These are phyloP conservation scores for Acanthochromis polyacanthus DNA, from an alignment of 2,113 vertebrate species.

Conservation along the genomic window DNA sequence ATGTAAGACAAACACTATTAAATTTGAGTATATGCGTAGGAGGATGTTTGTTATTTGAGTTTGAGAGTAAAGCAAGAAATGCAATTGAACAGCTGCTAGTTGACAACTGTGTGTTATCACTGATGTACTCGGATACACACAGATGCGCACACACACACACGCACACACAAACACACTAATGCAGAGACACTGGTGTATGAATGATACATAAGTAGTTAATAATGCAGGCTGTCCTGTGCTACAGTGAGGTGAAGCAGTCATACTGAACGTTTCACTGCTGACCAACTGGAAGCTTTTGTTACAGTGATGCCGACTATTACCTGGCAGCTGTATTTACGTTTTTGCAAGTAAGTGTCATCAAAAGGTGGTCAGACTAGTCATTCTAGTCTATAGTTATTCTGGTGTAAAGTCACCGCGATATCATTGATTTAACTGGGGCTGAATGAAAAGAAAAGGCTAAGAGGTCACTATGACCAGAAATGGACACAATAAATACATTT, in stretches of 20 bases:
- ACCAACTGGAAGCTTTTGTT: constrained; percentile 38
- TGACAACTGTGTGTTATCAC: constrained; percentile 43
- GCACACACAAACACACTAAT: constrained; percentile 28
- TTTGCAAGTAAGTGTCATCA: constrained; percentile 5
- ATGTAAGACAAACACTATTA: constrained; percentile 28
- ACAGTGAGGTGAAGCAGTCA: constrained; percentile 55
- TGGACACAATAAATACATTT: no score
- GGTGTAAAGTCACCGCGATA: neutral
- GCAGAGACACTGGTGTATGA: constrained; percentile 55
- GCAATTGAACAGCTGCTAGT: constrained; percentile 41
- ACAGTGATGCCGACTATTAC: constrained; percentile 34
- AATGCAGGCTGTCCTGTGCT: constrained; percentile 69
- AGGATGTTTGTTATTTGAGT: constrained; percentile 30
- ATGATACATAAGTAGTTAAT: constrained; percentile 76
- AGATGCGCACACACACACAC: neutral
- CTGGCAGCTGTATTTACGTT: constrained; percentile 42
- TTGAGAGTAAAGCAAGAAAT: constrained; percentile 6
- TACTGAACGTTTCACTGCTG: constrained; percentile 65
- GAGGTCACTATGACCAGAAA: no score
- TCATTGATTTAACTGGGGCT: no score
- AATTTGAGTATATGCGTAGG: constrained; percentile 22
- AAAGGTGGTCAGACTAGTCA: constrained; percentile 22
- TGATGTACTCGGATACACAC: constrained; percentile 9
- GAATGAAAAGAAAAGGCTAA: no score
- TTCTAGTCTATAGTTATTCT: neutral